Conservation (phyloP, 2,888 invertebrate genomes). For the Itoplectis maculator region DNA sequence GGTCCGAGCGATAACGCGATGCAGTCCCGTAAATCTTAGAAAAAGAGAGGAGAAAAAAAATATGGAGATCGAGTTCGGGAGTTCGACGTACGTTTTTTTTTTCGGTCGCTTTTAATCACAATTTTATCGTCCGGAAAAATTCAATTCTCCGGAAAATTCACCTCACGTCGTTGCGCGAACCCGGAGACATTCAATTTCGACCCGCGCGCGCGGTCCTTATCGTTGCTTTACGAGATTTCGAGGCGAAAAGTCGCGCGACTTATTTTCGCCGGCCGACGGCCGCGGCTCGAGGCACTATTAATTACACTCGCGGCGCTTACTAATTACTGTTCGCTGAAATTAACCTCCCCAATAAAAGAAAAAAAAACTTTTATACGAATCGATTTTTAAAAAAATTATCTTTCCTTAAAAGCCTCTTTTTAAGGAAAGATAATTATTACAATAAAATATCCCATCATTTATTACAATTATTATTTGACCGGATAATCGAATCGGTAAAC, state of each 20-base stretch:
- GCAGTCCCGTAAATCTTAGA: slow-evolving; percentile 25
- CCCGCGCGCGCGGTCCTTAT: slow-evolving; percentile 69
- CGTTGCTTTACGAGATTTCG: slow-evolving; percentile 68
- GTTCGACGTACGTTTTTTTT: slow-evolving; percentile 56
- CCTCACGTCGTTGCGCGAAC: slow-evolving; percentile 66
- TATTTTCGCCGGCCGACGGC: slow-evolving; percentile 48
- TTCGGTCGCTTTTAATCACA: slow-evolving; percentile 68
- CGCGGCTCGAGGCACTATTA: slow-evolving; percentile 69
- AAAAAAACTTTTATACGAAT: slow-evolving; percentile 9
- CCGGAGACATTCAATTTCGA: slow-evolving; percentile 70
- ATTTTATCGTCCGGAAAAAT: slow-evolving; percentile 71
- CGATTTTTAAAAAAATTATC: not conserved
- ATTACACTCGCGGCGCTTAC: slow-evolving; percentile 63
- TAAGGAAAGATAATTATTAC: too few species aligned
- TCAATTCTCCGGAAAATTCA: slow-evolving; percentile 68
- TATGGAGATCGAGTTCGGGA: not conserved
- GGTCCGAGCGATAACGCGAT: slow-evolving; percentile 45
- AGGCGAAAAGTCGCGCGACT: slow-evolving; percentile 55
- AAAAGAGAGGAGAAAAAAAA: not conserved
- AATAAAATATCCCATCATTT: too few species aligned
- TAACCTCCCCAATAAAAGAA: slow-evolving; percentile 38
- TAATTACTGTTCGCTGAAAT: slow-evolving; percentile 66
- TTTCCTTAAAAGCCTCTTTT: too few species aligned
- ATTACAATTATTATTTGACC: too few species aligned
- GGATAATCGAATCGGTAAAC: too few species aligned